Percentiles rank a stretch among this genome's conserved stretches.
Conservation (phyloP, 2,113 vertebrate species). For the Picathartes gymnocephalus region DNA sequence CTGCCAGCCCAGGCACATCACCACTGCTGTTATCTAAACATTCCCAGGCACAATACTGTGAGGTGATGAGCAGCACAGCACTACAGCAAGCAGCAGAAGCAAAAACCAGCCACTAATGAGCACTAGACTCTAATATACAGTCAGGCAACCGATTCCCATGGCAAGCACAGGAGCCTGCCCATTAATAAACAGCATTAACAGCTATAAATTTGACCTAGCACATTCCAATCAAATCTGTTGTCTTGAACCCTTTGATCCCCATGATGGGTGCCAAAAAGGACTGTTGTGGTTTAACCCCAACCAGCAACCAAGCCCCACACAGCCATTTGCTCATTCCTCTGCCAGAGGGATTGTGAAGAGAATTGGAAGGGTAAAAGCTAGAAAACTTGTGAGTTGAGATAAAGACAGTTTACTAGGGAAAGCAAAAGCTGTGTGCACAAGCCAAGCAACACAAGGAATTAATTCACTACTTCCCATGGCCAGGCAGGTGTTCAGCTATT, state of each 20-base stretch:
- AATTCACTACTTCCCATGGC: background rate
- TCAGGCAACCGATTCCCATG: background rate
- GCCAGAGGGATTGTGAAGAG: background rate
- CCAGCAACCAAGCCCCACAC: background rate
- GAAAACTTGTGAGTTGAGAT: background rate
- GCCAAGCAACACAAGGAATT: background rate
- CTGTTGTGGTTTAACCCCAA: background rate
- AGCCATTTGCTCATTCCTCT: background rate
- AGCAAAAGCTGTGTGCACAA: background rate
- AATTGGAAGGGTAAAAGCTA: background rate
- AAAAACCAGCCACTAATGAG: background rate
- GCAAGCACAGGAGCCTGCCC: background rate
- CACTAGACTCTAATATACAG: background rate
- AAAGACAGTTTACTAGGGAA: background rate
- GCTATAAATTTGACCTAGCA: background rate
- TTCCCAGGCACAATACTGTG: background rate
- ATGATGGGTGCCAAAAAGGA: background rate
- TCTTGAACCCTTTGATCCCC: background rate
- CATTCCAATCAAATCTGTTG: background rate
- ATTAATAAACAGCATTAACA: background rate
- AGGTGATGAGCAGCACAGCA: background rate
- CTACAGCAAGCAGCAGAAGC: background rate
- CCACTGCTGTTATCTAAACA: no score
- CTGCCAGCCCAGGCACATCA: background rate
- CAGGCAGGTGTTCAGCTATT: background rate